Conservation (phyloP, 2,113 vertebrate genomes). For the Delphinapterus leucas region DNA sequence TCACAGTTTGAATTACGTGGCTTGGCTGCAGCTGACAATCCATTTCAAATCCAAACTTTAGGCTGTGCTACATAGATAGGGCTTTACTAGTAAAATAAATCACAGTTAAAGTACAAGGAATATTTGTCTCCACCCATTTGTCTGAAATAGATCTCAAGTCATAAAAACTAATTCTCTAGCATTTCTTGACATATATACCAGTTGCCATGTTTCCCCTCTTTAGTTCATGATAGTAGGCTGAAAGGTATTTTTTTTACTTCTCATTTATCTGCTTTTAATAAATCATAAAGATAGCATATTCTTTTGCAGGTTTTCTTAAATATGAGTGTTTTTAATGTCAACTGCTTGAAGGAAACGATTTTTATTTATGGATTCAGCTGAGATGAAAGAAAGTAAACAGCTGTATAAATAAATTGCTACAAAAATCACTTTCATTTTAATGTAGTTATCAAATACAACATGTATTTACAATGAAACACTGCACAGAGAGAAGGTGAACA, state of each 20-base stretch:
- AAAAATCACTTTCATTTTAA: constrained; percentile 44
- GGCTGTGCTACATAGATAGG: background rate
- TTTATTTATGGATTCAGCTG: constrained; percentile 61
- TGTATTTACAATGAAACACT: constrained; percentile 39
- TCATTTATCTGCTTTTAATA: constrained; percentile 69
- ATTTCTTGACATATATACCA: constrained; percentile 35
- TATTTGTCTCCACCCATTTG: constrained; percentile 60
- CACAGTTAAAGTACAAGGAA: constrained; percentile 57
- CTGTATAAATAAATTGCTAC: constrained; percentile 56
- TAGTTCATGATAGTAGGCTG: constrained; percentile 43
- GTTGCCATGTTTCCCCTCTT: constrained; percentile 59
- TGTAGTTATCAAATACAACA: constrained; percentile 46
- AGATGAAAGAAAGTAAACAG: constrained; percentile 64
- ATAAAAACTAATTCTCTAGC: constrained; percentile 62
- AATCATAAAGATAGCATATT: constrained; percentile 66
- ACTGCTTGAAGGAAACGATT: constrained; percentile 50
- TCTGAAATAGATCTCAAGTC: constrained; percentile 49
- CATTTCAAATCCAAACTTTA: constrained; percentile 15
- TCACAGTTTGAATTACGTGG: background rate
- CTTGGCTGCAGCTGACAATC: background rate
- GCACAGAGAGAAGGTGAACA: background rate
- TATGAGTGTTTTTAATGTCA: constrained; percentile 47
- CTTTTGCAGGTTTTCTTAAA: constrained; percentile 53
- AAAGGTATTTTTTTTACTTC: constrained; percentile 55
- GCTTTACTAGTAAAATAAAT: constrained; percentile 63